Percentiles rank a stretch among this genome's conserved stretches.
Evolutionary conservation across 2,888 invertebrate species (phyloP).

Genomic region (Gerris lacustris): DNA sequence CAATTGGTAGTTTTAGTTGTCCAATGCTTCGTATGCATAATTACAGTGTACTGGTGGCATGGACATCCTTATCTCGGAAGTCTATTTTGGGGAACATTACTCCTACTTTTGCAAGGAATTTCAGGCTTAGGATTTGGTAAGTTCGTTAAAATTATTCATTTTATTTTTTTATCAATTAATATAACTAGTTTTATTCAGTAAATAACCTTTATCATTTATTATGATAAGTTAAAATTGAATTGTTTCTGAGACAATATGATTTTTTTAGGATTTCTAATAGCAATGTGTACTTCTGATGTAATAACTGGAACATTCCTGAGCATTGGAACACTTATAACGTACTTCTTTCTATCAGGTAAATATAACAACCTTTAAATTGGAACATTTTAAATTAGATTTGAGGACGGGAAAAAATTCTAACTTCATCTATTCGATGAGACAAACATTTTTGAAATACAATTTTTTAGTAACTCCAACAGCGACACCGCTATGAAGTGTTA

Average conservation of each 20-base stretch:
- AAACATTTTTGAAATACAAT: no score
- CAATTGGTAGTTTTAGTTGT: conserved; percentile 31
- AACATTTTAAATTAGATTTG: no score
- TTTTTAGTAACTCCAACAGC: no score
- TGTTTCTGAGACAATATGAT: not conserved
- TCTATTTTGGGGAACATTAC: conserved; percentile 24
- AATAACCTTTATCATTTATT: no score
- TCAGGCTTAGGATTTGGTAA: conserved; percentile 33
- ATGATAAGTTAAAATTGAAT: no score
- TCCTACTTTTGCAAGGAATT: conserved; percentile 31
- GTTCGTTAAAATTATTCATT: not conserved
- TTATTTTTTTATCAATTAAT: no score
- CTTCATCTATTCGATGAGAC: no score
- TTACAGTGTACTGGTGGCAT: conserved; percentile 31
- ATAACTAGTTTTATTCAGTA: no score
- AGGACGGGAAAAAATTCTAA: no score
- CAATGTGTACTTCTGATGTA: not conserved
- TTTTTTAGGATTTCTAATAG: not conserved
- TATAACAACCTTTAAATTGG: not conserved
- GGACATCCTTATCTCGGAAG: conserved; percentile 31
- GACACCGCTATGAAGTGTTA: no score
- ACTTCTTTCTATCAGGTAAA: not conserved
- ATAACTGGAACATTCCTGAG: not conserved
- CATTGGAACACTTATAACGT: not conserved
- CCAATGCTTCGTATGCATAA: conserved; percentile 31